Evolutionary conservation across 2,797 vertebrate species (phyloP).

Genomic region (Phyllotis vaccarum): DNA sequence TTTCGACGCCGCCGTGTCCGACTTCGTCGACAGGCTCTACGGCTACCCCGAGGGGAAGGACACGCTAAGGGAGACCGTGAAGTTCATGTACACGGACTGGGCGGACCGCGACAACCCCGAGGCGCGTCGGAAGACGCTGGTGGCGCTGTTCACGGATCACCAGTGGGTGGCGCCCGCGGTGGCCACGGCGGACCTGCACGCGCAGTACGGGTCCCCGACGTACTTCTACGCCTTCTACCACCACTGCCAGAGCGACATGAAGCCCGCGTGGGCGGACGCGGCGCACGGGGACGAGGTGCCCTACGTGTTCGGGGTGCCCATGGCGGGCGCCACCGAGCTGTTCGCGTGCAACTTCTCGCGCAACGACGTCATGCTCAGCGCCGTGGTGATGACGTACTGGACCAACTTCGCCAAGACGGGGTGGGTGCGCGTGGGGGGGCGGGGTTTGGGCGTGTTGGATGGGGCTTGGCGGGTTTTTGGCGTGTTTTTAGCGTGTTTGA

Average conservation of each 20-base stretch:
- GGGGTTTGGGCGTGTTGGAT: background rate
- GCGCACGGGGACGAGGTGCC: conserved; percentile 96
- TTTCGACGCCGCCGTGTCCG: conserved; percentile 96
- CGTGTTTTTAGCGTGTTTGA: too few species aligned
- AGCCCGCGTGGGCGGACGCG: conserved; percentile 97
- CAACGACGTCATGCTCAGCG: conserved; percentile 98
- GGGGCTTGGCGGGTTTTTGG: too few species aligned
- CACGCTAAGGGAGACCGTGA: conserved; percentile 95
- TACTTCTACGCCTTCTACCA: conserved; percentile 99
- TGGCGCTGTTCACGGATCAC: conserved; percentile 97
- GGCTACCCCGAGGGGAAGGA: conserved; percentile 97
- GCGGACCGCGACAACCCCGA: conserved; percentile 97
- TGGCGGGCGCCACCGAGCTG: conserved; percentile 96
- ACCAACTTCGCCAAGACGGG: conserved; percentile 99
- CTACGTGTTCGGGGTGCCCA: conserved; percentile 97
- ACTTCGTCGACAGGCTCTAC: conserved; percentile 97
- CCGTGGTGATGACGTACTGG: conserved; percentile 99
- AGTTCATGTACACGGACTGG: conserved; percentile 99
- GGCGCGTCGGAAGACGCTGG: conserved; percentile 94
- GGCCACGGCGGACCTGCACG: conserved; percentile 97
- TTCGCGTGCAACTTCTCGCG: conserved; percentile 99
- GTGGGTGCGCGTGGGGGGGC: conserved; percentile 86
- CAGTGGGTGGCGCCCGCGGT: conserved; percentile 99
- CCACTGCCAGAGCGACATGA: conserved; percentile 96
- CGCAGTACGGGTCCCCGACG: conserved; percentile 97